A percentile compares a stretch with the other conserved stretches of the same genome.
Conservation (phyloP, 2,113 vertebrate genomes). For the Grammomys surdaster region DNA sequence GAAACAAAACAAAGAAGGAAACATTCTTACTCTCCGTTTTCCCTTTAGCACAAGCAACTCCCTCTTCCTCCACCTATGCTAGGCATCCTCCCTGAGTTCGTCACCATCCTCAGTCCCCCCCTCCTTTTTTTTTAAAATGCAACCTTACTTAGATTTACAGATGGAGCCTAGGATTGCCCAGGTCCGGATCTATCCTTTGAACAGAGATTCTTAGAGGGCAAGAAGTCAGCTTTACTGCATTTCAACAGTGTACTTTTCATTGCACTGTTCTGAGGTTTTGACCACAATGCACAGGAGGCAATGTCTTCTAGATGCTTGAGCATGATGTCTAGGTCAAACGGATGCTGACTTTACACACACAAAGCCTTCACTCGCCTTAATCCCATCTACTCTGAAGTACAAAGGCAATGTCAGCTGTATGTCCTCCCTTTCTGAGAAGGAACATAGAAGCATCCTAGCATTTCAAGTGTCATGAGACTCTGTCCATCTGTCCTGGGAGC, state of each 20-base stretch:
- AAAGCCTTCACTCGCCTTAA: not conserved
- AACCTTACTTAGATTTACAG: not conserved
- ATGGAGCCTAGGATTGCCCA: not conserved
- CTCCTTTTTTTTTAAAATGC: not conserved
- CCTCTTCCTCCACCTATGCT: not conserved
- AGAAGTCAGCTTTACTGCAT: not conserved
- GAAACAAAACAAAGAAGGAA: not conserved
- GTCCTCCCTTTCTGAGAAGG: conserved; percentile 7
- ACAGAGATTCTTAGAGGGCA: not conserved
- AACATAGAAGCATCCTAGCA: not conserved
- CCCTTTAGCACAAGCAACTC: not conserved
- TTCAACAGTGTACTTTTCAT: not conserved
- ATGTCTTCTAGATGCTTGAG: conserved; percentile 6
- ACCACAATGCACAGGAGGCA: not conserved
- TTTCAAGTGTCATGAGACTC: not conserved
- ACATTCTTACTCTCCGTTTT: not conserved
- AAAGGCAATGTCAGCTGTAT: not conserved
- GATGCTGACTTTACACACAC: not conserved
- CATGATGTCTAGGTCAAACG: not conserved
- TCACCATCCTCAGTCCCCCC: not conserved
- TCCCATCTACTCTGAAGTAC: not conserved
- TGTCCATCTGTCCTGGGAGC: not conserved
- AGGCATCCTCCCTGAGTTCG: not conserved
- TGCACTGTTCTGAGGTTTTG: not conserved
- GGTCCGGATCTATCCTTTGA: not conserved